Evolutionary conservation across 2,888 invertebrate species (phyloP).

Genomic region (Idaea dimidiata): DNA sequence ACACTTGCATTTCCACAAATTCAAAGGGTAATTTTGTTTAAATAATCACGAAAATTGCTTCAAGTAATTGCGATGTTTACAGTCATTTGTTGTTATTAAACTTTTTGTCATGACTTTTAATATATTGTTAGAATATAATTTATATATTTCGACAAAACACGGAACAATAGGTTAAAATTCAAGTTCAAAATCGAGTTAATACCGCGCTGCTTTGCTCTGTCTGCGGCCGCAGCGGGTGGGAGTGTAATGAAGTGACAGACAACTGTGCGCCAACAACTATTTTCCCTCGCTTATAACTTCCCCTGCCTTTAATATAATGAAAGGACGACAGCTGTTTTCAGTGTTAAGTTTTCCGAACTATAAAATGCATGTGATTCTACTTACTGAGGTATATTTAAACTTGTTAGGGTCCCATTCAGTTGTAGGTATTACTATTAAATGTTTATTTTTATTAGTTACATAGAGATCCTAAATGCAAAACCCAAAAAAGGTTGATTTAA

Average conservation of each 20-base stretch:
- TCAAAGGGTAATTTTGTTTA: constrained; percentile 9
- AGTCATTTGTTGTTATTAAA: constrained; percentile 11
- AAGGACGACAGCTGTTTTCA: constrained; percentile 64
- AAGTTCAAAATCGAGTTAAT: not conserved
- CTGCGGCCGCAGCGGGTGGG: not conserved
- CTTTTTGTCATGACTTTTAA: constrained; percentile 23
- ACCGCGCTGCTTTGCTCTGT: not conserved
- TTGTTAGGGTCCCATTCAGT: no score
- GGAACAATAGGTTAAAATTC: not conserved
- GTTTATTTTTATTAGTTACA: no score
- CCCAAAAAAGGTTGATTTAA: no score
- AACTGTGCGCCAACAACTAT: constrained; percentile 51
- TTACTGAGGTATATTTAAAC: no score
- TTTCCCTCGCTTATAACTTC: constrained; percentile 67
- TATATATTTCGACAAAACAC: not conserved
- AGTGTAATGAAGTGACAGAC: constrained; percentile 37
- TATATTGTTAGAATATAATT: constrained; percentile 7
- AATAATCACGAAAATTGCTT: constrained; percentile 21
- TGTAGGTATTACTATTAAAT: no score
- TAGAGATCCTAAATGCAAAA: no score
- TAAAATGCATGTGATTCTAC: constrained; percentile 32
- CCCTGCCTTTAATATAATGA: constrained; percentile 45
- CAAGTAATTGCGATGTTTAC: constrained; percentile 9
- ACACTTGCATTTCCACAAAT: constrained; percentile 34
- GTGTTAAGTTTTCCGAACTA: constrained; percentile 55